Evolutionary conservation across 2,888 invertebrate species (phyloP), one percentile per base, ranked within the genome.

Genomic region (Lasioglossum malachurum): DNA sequence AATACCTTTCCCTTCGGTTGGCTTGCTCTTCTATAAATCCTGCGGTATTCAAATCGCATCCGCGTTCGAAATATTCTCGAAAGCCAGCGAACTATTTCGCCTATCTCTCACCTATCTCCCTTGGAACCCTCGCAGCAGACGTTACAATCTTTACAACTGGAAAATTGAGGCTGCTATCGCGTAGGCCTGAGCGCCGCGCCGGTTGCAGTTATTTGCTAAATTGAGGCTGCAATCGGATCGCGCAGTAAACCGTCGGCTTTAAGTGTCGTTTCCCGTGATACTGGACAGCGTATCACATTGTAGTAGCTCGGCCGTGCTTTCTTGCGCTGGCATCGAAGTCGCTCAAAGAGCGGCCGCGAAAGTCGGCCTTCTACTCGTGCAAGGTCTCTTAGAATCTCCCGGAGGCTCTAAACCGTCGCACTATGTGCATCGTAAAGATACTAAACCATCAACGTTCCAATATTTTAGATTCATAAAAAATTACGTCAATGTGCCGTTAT

Each of bases 151-250:
- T 23, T 35, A 19, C 69, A n/a, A 19, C 46, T 41, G 3, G n/a
- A 53, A 19, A 35, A 71, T 69, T 31, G 57, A 71, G 44, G 57
- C 44, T 1, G 35, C 60, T 72, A 49, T 72, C 14, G 23, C 23
- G 31, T 16, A 19, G 64, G 5, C 14, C 4, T 7, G 64, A 31
- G 31, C 16, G 31, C 60, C 16, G 8, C 35, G 16, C 2, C n/a
- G 46, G 41, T 76, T 57, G 84, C 73, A 60, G 75, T 80, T 80
- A 88, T 84, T 88, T 71, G 80, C 82, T n/a, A 78, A 75, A 88
- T 82, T 69, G 77, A 72, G 60, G 71, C 49, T 46, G 49, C 53
- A 23, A 75, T 41, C 31, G 44, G 75, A 88, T 84, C 84, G 73
- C 75, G 67, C 76, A 78, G 75, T 87, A 83, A 87, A 87, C 53